Percentiles rank a stretch among this genome's conserved stretches.
phyloP scores from a whole-genome alignment of 2,113 vertebrate species.

The Pachyramphus minor region DNA sequence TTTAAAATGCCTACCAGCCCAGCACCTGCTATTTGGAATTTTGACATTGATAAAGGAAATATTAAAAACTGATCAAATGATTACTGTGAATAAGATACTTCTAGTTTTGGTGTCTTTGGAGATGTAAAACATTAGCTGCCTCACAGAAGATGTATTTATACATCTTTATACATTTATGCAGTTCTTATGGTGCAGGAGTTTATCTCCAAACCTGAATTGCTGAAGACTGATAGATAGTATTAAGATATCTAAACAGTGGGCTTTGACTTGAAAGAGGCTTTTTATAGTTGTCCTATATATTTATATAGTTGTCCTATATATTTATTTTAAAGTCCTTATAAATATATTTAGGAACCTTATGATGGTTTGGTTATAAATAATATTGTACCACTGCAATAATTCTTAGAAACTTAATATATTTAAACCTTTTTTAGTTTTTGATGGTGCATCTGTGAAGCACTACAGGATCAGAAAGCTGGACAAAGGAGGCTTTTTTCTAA shows the following conservation, averaged over 20 bases:
- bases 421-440: conserved; percentile 78
- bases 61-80: not conserved
- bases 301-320: too few relatives aligned
- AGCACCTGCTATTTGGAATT: not conserved
- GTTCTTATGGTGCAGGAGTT: not conserved
- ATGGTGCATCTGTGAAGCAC: conserved; percentile 83
- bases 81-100: not conserved
- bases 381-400: not conserved
- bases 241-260: not conserved
- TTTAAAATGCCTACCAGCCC: not conserved
- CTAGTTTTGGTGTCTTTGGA: not conserved
- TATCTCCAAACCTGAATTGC: not conserved
- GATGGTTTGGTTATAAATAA: not conserved
- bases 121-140: not conserved
- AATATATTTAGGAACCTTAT: not conserved
- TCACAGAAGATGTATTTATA: not conserved
- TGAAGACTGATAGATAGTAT: not conserved
- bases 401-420: not conserved
- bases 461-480: conserved; percentile 83
- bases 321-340: not conserved
- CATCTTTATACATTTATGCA: too few relatives aligned
- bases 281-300: not conserved
- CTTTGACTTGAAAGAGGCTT: not conserved
- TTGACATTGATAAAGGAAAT: not conserved
- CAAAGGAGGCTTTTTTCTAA: conserved; percentile 77